Evolutionary conservation across 2,113 vertebrate genomes (phyloP).

Genomic region (Egretta garzetta): DNA sequence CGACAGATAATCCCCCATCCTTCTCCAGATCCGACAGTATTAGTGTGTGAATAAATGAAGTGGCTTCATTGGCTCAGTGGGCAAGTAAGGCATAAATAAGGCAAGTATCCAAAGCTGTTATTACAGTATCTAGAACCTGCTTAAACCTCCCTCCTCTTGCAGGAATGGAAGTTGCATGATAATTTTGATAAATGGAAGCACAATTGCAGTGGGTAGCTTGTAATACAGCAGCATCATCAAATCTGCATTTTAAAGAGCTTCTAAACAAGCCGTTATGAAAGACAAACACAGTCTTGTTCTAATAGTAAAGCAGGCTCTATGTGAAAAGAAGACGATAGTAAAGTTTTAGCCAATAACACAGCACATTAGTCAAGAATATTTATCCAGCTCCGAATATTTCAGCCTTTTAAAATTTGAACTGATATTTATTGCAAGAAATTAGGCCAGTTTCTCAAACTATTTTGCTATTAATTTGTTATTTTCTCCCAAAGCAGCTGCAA

Average conservation of each 20-base stretch:
- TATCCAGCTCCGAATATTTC: neutral
- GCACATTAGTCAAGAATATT: neutral
- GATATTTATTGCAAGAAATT: neutral
- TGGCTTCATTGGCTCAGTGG: neutral
- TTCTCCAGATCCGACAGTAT: neutral
- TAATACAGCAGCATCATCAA: neutral
- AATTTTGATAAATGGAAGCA: slow-evolving; percentile 24
- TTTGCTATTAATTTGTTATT: neutral
- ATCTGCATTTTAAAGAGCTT: slow-evolving; percentile 13
- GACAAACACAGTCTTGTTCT: neutral
- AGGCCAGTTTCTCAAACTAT: neutral
- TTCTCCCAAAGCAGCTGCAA: neutral
- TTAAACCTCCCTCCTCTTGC: slow-evolving; percentile 17
- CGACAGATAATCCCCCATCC: accelerated
- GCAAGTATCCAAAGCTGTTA: neutral
- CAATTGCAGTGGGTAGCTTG: neutral
- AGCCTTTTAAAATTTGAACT: neutral
- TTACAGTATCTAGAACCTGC: neutral
- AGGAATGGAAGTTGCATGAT: neutral
- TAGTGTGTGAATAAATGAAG: neutral
- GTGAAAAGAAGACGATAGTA: neutral
- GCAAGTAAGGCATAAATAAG: neutral
- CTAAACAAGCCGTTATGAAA: slow-evolving; percentile 5
- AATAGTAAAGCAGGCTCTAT: neutral
- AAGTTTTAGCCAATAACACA: neutral